Conservation (phyloP, 2,113 vertebrate species). For the Coptodon bakossiorum region DNA sequence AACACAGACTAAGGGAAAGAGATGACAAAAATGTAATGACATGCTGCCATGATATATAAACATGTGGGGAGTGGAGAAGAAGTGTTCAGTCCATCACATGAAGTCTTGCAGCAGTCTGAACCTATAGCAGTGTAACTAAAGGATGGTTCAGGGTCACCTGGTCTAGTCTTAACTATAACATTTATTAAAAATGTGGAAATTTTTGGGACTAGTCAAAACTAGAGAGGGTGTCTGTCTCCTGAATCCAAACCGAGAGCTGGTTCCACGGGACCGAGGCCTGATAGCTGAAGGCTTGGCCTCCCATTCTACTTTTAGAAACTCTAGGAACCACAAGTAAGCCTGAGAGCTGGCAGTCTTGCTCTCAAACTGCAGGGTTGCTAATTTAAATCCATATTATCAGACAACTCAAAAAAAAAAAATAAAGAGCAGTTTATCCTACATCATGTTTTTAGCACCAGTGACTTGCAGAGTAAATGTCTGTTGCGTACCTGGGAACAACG, state of each 20-base stretch:
- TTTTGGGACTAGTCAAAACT: neutral
- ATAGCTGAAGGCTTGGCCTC: neutral
- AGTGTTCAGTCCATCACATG: neutral
- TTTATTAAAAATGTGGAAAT: neutral
- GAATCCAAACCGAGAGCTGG: neutral
- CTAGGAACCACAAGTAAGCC: neutral
- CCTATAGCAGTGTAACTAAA: neutral
- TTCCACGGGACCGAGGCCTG: neutral
- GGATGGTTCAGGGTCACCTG: neutral
- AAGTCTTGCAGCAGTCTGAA: neutral
- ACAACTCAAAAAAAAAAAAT: neutral
- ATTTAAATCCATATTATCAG: neutral
- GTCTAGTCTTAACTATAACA: fast-evolving
- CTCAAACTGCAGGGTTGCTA: neutral
- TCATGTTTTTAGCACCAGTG: neutral
- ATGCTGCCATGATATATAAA: neutral
- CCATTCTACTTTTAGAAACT: neutral
- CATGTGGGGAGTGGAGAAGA: neutral
- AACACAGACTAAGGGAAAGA: neutral
- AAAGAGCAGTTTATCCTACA: neutral
- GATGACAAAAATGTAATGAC: neutral
- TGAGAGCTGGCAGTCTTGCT: neutral
- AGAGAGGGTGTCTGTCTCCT: neutral
- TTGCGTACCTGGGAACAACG: neutral
- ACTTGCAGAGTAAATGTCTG: neutral